Base-by-base conservation (phyloP, 2,797 vertebrate genomes). In the Galago senegalensis region DNA sequence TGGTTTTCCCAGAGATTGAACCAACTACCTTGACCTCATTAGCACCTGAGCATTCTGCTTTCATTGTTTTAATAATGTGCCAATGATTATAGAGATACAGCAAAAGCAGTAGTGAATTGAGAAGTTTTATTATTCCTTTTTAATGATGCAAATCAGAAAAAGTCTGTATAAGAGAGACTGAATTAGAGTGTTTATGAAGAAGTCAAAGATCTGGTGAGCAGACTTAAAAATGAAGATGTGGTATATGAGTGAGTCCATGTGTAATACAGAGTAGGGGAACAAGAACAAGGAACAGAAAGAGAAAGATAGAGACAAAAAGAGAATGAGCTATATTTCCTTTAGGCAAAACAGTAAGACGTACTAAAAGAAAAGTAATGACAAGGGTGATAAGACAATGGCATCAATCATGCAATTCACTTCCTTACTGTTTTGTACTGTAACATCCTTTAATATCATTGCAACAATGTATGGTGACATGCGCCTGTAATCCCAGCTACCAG, bases 51-150 rank as follows among this genome's bases (percentile, higher is more conserved):
- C 65, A 90, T 95, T 97, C 94, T 87, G 34, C 86, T 95, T 89
- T 93, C 53, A 75, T 95, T 94, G 90, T 97, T 95, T 94, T 96
- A 94, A 96, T 97, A 97, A 95, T 69, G 65, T 37, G 23, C 37
- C 29, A 29, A 87, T 97, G 87, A 89, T 95, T 95, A 91, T 83
- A 86, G 92, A 97, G 89, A 93, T 88, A 82, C 3, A 90, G 34
- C 49, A 91, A 80, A 53, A 82, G 5, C 40, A 82, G 63, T 40
- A 79, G 25, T 80, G 77, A 94, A 87, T 97, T 79, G 60, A 95
- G 84, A 97, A 87, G 93, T 83, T 75, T 93, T 69, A 88, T 95
- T 95, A 92, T 94, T 87, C 25, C 23, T 69, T 94, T 94, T 93
- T 95, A 94, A 73, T 67, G 69, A 96, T 96, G 87, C 63, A 96